Percentiles rank a stretch among this genome's conserved stretches.
Conservation (phyloP, 2,888 invertebrate species). For the Congeria kusceri region DNA sequence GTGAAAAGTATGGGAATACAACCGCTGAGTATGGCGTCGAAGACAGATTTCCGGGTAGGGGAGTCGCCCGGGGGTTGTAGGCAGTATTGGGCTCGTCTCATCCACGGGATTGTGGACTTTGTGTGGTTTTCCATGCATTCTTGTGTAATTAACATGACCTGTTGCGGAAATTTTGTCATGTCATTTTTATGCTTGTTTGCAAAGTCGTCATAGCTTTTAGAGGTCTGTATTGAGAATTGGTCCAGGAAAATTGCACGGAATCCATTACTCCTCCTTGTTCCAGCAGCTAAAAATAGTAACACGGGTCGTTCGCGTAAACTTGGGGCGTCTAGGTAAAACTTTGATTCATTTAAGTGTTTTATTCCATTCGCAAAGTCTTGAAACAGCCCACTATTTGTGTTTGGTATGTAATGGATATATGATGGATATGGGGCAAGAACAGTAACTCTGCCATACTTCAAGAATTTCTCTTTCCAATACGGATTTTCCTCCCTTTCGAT, state of each 20-base stretch:
- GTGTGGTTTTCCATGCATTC: conserved; percentile 57
- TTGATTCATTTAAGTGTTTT: conserved; percentile 21
- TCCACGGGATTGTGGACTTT: conserved; percentile 73
- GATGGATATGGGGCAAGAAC: conserved; percentile 79
- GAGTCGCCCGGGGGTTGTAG: conserved; percentile 80
- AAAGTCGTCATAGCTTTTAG: conserved; percentile 47
- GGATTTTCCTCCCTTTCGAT: conserved; percentile 72
- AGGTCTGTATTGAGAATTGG: conserved; percentile 67
- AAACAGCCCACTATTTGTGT: conserved; percentile 18
- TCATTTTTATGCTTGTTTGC: conserved; percentile 15
- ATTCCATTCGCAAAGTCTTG: conserved; percentile 28
- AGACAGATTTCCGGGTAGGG: conserved; percentile 80
- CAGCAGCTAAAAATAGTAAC: conserved; percentile 72
- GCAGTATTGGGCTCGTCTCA: conserved; percentile 76
- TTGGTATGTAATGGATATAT: conserved; percentile 71
- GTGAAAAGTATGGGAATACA: conserved; percentile 79
- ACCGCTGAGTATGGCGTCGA: conserved; percentile 77
- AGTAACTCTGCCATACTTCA: conserved; percentile 45
- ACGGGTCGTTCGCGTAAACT: conserved; percentile 61
- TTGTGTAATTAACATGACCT: conserved; percentile 58
- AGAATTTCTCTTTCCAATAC: conserved; percentile 7
- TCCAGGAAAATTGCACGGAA: conserved; percentile 71
- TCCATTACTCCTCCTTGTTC: conserved; percentile 65
- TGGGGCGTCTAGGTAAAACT: conserved; percentile 47
- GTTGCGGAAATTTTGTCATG: conserved; percentile 3